phyloP scores from a whole-genome alignment of 2,797 vertebrate species.

The Poeciliopsis turneri region DNA sequence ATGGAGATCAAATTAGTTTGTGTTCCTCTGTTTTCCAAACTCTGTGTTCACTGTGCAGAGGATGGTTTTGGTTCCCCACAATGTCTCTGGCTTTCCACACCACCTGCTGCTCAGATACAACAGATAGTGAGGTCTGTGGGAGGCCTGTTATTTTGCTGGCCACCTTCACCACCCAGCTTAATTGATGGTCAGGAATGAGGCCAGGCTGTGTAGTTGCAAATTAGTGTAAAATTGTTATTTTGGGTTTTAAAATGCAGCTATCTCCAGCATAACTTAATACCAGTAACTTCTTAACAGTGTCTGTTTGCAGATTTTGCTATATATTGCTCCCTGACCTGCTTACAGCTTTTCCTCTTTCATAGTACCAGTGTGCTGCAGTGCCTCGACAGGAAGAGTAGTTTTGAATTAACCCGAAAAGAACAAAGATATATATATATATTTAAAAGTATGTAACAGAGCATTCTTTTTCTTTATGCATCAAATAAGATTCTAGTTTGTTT shows the following conservation, averaged over 20 bases:
- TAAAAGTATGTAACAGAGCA: not conserved
- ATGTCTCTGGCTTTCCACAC: not conserved
- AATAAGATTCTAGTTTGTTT: not conserved
- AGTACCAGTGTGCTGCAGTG: not conserved
- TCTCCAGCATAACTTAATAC: not conserved
- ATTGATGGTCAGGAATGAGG: not conserved
- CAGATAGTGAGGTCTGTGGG: slow-evolving; percentile 2
- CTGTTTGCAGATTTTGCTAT: not conserved
- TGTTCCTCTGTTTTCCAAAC: not conserved
- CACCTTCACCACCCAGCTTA: not conserved
- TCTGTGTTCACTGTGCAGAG: not conserved
- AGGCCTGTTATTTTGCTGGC: slow-evolving; percentile 10
- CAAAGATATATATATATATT: not conserved
- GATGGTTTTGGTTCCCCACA: not conserved
- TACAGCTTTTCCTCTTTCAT: not conserved
- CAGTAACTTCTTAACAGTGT: not conserved
- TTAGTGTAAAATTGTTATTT: not conserved
- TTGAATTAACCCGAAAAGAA: not conserved
- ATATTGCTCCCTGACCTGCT: not conserved
- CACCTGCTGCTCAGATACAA: slow-evolving; percentile 1
- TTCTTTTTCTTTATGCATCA: not conserved
- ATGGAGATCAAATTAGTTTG: not conserved
- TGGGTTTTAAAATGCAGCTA: not conserved
- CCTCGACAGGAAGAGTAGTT: not conserved
- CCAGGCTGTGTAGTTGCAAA: not conserved